A percentile compares a stretch with the other conserved stretches of the same genome.
phyloP scores from a whole-genome alignment of 2,888 invertebrate genomes.

The Aporophyla nigra region DNA sequence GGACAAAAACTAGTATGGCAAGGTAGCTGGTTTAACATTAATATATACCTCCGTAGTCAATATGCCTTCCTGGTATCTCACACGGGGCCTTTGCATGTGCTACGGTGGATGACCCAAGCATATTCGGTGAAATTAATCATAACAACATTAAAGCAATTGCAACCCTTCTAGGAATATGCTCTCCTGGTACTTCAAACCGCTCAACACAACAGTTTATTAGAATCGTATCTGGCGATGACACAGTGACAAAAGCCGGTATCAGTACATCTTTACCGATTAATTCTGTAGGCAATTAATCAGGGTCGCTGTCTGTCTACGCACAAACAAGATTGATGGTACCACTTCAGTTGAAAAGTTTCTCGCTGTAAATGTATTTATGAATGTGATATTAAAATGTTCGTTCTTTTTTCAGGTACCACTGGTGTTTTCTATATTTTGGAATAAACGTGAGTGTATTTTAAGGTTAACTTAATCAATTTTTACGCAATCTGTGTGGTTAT shows the following conservation, averaged over 20 bases:
- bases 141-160: slow-evolving; percentile 8
- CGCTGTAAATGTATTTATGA: slow-evolving; percentile 18
- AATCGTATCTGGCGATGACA: slow-evolving; percentile 64
- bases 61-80: slow-evolving; percentile 9
- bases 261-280: slow-evolving; percentile 61
- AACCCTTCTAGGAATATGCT: slow-evolving; percentile 1
- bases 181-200: slow-evolving; percentile 19
- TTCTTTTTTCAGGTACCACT: slow-evolving; percentile 43
- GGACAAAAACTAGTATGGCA: not conserved
- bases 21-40: too few relatives aligned
- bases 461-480: too few relatives aligned
- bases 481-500: too few relatives aligned
- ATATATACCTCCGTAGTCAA: not conserved
- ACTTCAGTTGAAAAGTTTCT: slow-evolving; percentile 35
- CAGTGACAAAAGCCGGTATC: slow-evolving; percentile 52
- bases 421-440: slow-evolving; percentile 4
- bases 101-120: not conserved
- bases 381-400: slow-evolving; percentile 5
- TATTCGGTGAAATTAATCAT: not conserved
- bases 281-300: slow-evolving; percentile 67
- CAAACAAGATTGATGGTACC: slow-evolving; percentile 53
- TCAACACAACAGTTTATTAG: slow-evolving; percentile 42
- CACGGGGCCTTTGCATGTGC: too few relatives aligned
- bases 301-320: slow-evolving; percentile 46
- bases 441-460: slow-evolving; percentile 20